Evolutionary conservation across 2,797 vertebrate genomes (phyloP).

Genomic region (Emydoidea blandingii): DNA sequence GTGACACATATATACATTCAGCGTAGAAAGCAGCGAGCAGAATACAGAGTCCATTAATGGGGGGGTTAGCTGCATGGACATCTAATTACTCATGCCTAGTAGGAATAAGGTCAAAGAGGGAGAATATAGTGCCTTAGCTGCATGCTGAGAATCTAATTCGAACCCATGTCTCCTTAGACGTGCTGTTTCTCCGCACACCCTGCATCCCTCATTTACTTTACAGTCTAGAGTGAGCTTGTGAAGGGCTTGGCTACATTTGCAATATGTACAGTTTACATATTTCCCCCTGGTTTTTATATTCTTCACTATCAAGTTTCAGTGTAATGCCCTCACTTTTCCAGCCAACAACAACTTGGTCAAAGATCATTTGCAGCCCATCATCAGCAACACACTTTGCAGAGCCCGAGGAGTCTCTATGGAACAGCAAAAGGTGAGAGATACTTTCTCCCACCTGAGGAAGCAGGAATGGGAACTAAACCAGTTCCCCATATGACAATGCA

Average conservation of each 20-base stretch:
- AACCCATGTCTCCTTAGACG: fast-evolving
- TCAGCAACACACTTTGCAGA: background rate
- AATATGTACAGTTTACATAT: fast-evolving
- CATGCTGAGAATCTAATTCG: fast-evolving
- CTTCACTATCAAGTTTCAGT: background rate
- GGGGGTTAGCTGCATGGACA: background rate
- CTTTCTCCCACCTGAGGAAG: background rate
- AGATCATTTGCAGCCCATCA: fast-evolving
- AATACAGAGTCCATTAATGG: background rate
- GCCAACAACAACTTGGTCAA: background rate
- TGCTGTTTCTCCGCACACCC: background rate
- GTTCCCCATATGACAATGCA: fast-evolving
- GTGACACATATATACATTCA: background rate
- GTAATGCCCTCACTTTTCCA: background rate
- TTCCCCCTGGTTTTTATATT: background rate
- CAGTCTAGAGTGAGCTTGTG: background rate
- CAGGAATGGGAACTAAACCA: background rate
- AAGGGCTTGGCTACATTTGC: background rate
- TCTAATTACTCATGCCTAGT: background rate
- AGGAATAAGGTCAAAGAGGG: background rate
- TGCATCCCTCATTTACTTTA: background rate
- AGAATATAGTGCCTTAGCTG: background rate
- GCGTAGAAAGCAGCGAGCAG: fast-evolving
- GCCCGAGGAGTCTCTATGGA: background rate
- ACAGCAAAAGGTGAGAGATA: fast-evolving